Evolutionary conservation across 2,888 invertebrate genomes (phyloP), one percentile per base, ranked within the genome.

Genomic region (Mimas tiliae): DNA sequence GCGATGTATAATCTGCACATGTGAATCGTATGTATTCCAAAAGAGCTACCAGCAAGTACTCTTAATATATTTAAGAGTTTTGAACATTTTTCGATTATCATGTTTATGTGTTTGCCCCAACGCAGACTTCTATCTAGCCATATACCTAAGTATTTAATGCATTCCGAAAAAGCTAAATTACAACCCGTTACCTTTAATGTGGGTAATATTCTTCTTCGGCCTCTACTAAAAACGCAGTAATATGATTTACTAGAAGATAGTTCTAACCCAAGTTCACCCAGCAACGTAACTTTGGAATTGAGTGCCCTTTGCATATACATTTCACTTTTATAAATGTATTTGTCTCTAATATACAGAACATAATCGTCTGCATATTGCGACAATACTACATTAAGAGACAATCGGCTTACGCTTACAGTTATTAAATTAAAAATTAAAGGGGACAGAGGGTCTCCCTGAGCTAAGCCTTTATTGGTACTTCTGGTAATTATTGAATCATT

Each of bases 51-150:
- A 8, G 33, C 8, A 11, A 58, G 19, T 19, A 58, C 7, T 42
- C 42, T 58, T 16, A 58, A 58, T 16, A 58, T 38, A 58, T 58
- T 58, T 16, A 58, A 11, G 8, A 58, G 11, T n/a, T 55, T 55
- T 1, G 55, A 55, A n/a, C 33, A 38, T 16, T 55, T 55, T 34
- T 0, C 34, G 7, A 38, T 14, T 34, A 55, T 4, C 11, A 9
- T 21, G 14, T 55, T 55, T 0, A 55, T 14, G 7, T 55, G 55
- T 16, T 55, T 55, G 2, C 34, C 34, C 33, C 33, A 55, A 14
- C 34, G 12, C 6, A 55, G n/a, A 1, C 34, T 38, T n/a, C 55
- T 14, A 14, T 55, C 55, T 33, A 55, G 16, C 55, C 55, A 55
- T 4, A 58, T 19, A 58, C 58, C 58, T 58, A 58, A 16, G 19